Evolutionary conservation across 2,888 invertebrate genomes (phyloP).

Genomic region (Saturnia japonica): DNA sequence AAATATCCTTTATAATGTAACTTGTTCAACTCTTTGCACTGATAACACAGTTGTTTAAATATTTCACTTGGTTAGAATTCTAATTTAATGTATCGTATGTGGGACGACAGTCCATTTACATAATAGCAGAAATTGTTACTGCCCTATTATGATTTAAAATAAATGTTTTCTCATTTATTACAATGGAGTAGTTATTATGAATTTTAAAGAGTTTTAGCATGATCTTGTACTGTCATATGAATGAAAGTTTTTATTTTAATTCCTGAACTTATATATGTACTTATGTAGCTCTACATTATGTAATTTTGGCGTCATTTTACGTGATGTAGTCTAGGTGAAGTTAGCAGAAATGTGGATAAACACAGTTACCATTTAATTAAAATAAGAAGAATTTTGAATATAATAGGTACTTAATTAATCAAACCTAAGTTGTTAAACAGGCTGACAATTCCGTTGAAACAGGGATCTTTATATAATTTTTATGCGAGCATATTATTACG

Average conservation of each 20-base stretch:
- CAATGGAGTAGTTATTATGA: neutral
- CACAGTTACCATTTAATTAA: too few species aligned
- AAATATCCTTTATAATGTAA: neutral
- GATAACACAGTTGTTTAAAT: slow-evolving; percentile 5
- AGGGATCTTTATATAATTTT: neutral
- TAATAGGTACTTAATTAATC: too few species aligned
- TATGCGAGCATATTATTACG: slow-evolving; percentile 32
- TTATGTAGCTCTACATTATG: too few species aligned
- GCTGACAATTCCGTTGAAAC: neutral
- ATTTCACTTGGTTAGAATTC: slow-evolving; percentile 1
- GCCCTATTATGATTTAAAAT: neutral
- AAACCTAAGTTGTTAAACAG: neutral
- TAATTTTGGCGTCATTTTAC: too few species aligned
- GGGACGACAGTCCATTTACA: neutral
- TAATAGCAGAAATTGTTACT: neutral
- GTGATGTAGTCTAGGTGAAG: too few species aligned
- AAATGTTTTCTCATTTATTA: neutral
- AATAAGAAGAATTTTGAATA: too few species aligned
- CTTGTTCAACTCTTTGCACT: neutral
- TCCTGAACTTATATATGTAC: too few species aligned
- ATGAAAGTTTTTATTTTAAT: too few species aligned
- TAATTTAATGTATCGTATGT: neutral
- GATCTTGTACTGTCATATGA: too few species aligned
- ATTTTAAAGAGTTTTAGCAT: too few species aligned
- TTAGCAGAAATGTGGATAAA: too few species aligned